Percentiles rank a stretch among this genome's conserved stretches.
Conservation (phyloP, 2,888 invertebrate genomes). For the Spodoptera picta region DNA sequence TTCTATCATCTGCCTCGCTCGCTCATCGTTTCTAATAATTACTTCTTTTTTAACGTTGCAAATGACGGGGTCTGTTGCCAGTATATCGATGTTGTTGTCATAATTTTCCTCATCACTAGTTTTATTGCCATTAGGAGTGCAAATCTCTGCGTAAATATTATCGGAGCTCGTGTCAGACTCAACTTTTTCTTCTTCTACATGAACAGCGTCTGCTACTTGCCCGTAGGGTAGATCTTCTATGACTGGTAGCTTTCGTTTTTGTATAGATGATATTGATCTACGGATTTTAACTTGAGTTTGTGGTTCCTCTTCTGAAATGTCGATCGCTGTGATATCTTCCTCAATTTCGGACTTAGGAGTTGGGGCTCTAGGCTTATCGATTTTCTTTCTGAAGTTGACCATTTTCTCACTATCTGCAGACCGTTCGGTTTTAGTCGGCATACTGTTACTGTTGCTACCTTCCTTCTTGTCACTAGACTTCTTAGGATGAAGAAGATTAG, state of each 20-base stretch:
- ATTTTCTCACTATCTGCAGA: constrained; percentile 77
- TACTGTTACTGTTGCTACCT: constrained; percentile 84
- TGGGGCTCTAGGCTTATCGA: constrained; percentile 84
- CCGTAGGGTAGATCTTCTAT: constrained; percentile 92
- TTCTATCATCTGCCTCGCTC: constrained; percentile 83
- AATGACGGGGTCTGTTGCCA: constrained; percentile 84
- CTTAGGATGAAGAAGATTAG: constrained; percentile 89
- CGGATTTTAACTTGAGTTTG: constrained; percentile 84
- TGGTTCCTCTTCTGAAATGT: constrained; percentile 81
- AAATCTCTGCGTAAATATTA: constrained; percentile 92
- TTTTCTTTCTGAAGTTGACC: constrained; percentile 83
- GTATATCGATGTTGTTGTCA: constrained; percentile 80
- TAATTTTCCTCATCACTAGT: constrained; percentile 79
- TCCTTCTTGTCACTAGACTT: constrained; percentile 86
- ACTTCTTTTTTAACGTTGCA: constrained; percentile 87
- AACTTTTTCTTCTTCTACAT: constrained; percentile 79
- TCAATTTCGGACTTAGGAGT: constrained; percentile 83
- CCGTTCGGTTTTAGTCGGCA: constrained; percentile 85
- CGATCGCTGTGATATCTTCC: constrained; percentile 76
- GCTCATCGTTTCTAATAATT: constrained; percentile 81
- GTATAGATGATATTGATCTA: constrained; percentile 87
- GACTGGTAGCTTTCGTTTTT: constrained; percentile 86
- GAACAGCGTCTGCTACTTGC: constrained; percentile 91
- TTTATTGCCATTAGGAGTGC: constrained; percentile 80
- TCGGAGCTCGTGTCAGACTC: constrained; percentile 86